Evolutionary conservation across 2,797 vertebrate species (phyloP).

Genomic region (Linurgus olivaceus): DNA sequence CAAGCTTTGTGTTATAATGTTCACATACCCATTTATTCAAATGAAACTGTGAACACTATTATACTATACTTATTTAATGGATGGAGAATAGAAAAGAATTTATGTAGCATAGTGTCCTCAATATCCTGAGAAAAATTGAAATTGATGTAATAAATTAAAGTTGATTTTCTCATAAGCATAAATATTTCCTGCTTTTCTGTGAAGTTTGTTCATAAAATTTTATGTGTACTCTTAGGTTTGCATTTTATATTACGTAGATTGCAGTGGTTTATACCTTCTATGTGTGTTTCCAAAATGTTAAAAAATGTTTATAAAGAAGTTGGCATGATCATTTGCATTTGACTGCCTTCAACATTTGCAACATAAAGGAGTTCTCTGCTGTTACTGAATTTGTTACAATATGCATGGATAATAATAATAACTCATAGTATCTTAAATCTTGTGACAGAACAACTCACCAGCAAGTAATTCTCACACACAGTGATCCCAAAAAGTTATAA

Average conservation of each 20-base stretch:
- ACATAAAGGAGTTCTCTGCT: neutral
- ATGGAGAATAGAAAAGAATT: neutral
- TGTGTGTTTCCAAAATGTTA: neutral
- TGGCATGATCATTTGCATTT: neutral
- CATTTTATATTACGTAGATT: neutral
- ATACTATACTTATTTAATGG: neutral
- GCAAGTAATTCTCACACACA: neutral
- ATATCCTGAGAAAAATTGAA: neutral
- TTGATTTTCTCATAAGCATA: neutral
- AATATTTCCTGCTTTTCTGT: neutral
- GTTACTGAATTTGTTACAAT: neutral
- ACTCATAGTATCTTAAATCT: neutral
- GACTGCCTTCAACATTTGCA: neutral
- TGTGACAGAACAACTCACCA: neutral
- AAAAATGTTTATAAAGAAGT: neutral
- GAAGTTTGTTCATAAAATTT: neutral
- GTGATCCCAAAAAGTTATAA: neutral
- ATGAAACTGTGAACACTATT: neutral
- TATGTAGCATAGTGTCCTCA: neutral
- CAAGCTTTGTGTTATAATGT: neutral
- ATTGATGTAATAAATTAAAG: neutral
- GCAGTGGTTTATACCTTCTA: neutral
- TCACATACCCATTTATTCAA: neutral
- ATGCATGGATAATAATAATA: neutral
- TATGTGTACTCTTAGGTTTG: neutral